A percentile compares a stretch with the other conserved stretches of the same genome.
Conservation (phyloP, 2,113 vertebrate species). For the Gnathonemus longibarbis region DNA sequence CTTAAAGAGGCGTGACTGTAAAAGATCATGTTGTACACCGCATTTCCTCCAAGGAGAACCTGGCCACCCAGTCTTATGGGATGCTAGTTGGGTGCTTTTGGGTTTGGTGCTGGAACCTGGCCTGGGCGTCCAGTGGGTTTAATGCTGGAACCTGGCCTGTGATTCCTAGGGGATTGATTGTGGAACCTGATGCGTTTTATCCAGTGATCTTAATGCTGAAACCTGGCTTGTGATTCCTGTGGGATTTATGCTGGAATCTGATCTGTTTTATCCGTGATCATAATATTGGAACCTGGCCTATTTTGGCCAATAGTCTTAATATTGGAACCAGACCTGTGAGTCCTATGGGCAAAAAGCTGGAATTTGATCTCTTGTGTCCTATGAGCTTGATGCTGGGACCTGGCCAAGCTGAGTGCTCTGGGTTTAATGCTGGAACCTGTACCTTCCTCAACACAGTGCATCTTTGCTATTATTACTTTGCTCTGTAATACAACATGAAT, state of each 20-base stretch:
- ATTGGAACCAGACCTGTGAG: conserved; percentile 35
- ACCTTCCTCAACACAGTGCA: neutral
- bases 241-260: neutral
- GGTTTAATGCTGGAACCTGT: neutral
- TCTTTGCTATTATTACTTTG: conserved; percentile 8
- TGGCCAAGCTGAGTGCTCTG: neutral
- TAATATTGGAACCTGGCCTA: neutral
- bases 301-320: neutral
- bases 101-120: neutral
- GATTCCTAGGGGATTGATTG: neutral
- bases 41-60: neutral
- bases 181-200: neutral
- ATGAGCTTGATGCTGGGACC: neutral
- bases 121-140: neutral
- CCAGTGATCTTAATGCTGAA: neutral
- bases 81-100: neutral
- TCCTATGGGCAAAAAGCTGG: neutral
- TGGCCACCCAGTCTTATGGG: neutral
- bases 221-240: neutral
- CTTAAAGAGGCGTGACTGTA: neutral
- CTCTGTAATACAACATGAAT: conserved; percentile 30
- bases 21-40: neutral
- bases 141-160: neutral
- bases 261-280: neutral
- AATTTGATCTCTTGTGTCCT: neutral